Percentiles rank a stretch among this genome's conserved stretches.
Evolutionary conservation across 2,797 vertebrate species (phyloP).

Genomic region (Cephalopachus bancanus): DNA sequence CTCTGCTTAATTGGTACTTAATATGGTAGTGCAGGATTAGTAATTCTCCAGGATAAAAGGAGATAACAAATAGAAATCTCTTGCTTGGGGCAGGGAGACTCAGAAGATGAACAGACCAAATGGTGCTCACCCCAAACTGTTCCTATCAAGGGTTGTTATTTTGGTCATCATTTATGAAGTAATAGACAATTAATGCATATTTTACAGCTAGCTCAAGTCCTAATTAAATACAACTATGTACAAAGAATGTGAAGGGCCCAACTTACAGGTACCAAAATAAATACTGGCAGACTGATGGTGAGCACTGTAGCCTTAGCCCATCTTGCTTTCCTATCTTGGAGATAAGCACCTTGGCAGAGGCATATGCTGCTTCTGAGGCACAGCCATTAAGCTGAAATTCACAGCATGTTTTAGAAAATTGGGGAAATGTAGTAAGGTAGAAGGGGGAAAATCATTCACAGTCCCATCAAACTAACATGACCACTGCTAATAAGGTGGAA

Average conservation of each 20-base stretch:
- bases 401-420: conserved; percentile 19
- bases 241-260: conserved; percentile 85
- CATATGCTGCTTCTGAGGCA: background rate
- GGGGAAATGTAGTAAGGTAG: background rate
- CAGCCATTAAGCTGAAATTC: background rate
- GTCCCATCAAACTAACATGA: background rate
- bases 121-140: conserved; percentile 78
- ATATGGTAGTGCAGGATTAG: conserved; percentile 84
- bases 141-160: conserved; percentile 85
- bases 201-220: conserved; percentile 87
- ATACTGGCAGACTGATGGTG: conserved; percentile 76
- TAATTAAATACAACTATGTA: conserved; percentile 89
- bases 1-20: conserved; percentile 85
- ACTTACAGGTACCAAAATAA: conserved; percentile 82
- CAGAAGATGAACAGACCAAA: conserved; percentile 84
- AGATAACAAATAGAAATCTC: conserved; percentile 85
- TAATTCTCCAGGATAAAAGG: conserved; percentile 84
- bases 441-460: background rate
- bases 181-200: conserved; percentile 86
- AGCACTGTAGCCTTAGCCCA: background rate
- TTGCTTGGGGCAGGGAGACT: conserved; percentile 78
- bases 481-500: background rate
- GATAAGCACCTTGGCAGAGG: conserved; percentile 71
- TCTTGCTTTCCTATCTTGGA: conserved; percentile 59
- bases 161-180: conserved; percentile 87